Conservation (phyloP, 2,797 vertebrate genomes). For the Xiphorhynchus erythropygius region DNA sequence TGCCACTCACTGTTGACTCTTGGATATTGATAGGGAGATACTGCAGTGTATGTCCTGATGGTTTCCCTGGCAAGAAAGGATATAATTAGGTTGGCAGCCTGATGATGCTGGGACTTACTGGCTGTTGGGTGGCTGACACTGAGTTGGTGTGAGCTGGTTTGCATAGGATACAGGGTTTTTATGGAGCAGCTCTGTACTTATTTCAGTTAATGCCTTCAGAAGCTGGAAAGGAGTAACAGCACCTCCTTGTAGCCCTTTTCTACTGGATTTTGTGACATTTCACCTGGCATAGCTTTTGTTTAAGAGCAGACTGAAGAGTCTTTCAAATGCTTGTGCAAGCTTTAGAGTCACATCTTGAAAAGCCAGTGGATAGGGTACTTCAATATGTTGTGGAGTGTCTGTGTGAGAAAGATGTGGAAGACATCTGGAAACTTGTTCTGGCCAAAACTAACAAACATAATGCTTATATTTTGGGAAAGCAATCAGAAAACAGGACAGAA, state of each 20-base stretch:
- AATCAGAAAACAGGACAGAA: not conserved
- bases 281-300: not conserved
- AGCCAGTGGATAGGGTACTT: not conserved
- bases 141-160: not conserved
- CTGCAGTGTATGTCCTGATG: not conserved
- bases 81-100: not conserved
- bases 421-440: constrained; percentile 19
- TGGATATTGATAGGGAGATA: not conserved
- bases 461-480: constrained; percentile 11
- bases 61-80: not conserved
- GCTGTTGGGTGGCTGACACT: not conserved
- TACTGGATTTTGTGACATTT: not conserved
- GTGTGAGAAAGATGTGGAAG: not conserved
- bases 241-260: not conserved
- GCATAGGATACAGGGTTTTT: not conserved
- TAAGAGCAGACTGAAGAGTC: not conserved
- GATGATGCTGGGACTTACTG: not conserved
- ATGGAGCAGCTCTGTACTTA: not conserved
- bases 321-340: not conserved
- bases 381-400: not conserved
- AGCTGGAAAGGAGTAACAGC: not conserved
- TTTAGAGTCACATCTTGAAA: not conserved
- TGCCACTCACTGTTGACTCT: not conserved
- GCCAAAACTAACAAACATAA: constrained; percentile 38
- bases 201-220: not conserved